Base-by-base conservation (phyloP, 23 tunicate genomes). In the Trididemnum miniatum region DNA sequence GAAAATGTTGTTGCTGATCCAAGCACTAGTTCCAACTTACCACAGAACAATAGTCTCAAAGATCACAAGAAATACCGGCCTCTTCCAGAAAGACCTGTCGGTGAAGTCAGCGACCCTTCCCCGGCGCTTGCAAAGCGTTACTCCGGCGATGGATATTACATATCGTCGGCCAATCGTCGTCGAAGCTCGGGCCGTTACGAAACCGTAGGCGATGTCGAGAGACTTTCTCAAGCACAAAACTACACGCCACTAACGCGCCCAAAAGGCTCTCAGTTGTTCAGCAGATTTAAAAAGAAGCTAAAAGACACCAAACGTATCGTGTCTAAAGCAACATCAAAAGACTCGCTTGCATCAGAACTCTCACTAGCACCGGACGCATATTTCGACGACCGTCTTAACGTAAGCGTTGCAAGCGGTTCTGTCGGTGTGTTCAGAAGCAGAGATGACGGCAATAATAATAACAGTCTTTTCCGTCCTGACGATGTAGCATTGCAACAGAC, bases 281-380 rank as follows among this genome's bases (percentile, higher is more conserved):
- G 9, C 39, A 28, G 26, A 12, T 77, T 77, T 31, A 77, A 77
- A 32, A 77, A 57, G 66, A 77, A 77, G 67, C 25, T 77, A 2
- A 77, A 77, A 57, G 82, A 54, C 67, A 77, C 82, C 36, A 77
- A 52, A 27, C 82, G 82, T 22, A 77, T 20, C 4, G 66, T 77
- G 37, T 2, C 54, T n/a, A 29, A 32, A 15, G 37, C 82, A 1
- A n/a, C 38, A 26, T 52, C 67, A 12, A 77, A 54, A 31, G 82
- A 77, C 18, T 74, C 79, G 5, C 9, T 74, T 7, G 31, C 32
- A 7, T 74, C 75, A 31, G 75, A 69, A 18, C 22, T 59, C 2
- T 28, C 30, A 18, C 38, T 30, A 2, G 59, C 5, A 1, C 38
- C 79, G 2, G 79, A 37, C 7, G 30, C 79, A 7, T 20, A 2